A percentile compares a stretch with the other conserved stretches of the same genome.
Conservation (phyloP, 2,888 invertebrate genomes). For the Choristoneura rosaceana region DNA sequence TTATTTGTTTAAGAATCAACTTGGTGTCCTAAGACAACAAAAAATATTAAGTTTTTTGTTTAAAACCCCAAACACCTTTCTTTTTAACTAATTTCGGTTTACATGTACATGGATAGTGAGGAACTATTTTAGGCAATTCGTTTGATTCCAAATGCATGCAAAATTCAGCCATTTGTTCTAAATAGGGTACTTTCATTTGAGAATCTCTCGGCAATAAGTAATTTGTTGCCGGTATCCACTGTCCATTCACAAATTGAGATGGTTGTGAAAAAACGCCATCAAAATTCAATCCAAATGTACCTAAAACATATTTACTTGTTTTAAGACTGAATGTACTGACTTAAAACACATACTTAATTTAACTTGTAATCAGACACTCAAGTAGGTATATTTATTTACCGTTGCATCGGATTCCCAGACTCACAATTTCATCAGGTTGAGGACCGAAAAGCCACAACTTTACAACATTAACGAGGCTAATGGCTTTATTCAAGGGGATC, state of each 20-base stretch:
- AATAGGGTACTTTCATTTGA: constrained; percentile 66
- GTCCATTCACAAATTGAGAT: constrained; percentile 67
- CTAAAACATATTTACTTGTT: constrained; percentile 56
- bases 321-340: neutral
- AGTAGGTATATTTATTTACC: constrained; percentile 65
- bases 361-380: neutral
- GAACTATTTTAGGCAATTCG: constrained; percentile 62
- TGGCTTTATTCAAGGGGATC: constrained; percentile 60
- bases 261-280: constrained; percentile 86
- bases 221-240: constrained; percentile 76
- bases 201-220: constrained; percentile 69
- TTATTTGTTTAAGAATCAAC: neutral
- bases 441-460: constrained; percentile 79
- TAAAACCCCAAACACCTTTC: constrained; percentile 51
- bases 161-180: constrained; percentile 65
- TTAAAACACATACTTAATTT: neutral
- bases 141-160: constrained; percentile 56
- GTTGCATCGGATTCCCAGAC: constrained; percentile 83
- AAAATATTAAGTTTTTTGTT: neutral
- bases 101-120: constrained; percentile 61
- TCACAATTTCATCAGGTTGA: constrained; percentile 73
- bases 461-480: constrained; percentile 76
- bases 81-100: constrained; percentile 53
- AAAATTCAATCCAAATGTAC: constrained; percentile 82
- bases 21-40: neutral